Percentiles rank a stretch among this genome's conserved stretches.
These are phyloP conservation scores for Martes martes DNA, from an alignment of 2,113 vertebrate genomes.

Conservation along the genomic window DNA sequence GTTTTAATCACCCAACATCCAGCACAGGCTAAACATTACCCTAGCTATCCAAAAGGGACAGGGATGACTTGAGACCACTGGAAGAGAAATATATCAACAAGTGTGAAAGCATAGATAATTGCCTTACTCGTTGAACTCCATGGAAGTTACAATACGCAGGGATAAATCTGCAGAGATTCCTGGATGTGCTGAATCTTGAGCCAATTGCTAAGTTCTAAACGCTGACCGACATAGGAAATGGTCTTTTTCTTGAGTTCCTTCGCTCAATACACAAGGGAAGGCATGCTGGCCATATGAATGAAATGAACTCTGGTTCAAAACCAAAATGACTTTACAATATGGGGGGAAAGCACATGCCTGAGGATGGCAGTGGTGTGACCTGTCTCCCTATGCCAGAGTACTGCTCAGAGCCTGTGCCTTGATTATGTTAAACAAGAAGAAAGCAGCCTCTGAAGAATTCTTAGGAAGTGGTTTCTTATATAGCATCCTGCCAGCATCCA, in stretches of 20 bases:
- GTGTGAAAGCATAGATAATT: not conserved
- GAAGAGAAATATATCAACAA: constrained; percentile 54
- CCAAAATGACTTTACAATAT: not conserved
- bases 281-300: not conserved
- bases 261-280: not conserved
- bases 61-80: constrained; percentile 19
- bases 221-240: not conserved
- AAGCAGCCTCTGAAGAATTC: not conserved
- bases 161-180: not conserved
- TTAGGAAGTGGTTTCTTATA: not conserved
- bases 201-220: not conserved
- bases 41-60: not conserved
- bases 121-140: not conserved
- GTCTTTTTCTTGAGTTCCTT: constrained; percentile 11
- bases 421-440: not conserved
- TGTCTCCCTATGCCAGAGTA: not conserved
- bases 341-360: not conserved
- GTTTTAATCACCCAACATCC: constrained; percentile 1
- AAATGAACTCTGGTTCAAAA: not conserved
- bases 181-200: not conserved
- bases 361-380: not conserved
- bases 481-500: not conserved
- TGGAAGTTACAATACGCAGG: not conserved
- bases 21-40: not conserved
- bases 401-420: not conserved